phyloP scores from a whole-genome alignment of 2,797 vertebrate species.

The Acropternis orthonyx region DNA sequence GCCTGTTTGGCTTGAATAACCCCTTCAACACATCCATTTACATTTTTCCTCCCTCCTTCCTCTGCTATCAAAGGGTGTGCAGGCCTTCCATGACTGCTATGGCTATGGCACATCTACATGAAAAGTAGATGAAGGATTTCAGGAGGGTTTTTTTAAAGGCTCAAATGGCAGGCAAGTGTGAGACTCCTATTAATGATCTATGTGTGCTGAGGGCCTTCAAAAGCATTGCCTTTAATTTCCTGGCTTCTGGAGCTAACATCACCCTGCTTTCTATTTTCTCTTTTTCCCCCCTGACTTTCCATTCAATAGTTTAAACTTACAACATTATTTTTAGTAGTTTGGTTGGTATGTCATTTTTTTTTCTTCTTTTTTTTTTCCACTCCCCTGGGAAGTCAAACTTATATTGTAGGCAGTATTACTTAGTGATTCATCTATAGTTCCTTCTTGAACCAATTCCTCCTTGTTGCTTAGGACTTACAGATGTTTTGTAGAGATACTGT shows the following conservation, averaged over 20 bases:
- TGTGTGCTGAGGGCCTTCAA: neutral
- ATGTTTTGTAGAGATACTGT: conserved; percentile 67
- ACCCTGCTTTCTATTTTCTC: neutral
- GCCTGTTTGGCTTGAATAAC: neutral
- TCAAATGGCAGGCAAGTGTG: neutral
- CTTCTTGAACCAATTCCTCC: conserved; percentile 4
- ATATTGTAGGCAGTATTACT: neutral
- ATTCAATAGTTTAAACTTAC: neutral
- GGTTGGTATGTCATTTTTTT: neutral
- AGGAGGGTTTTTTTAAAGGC: neutral
- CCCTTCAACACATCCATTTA: neutral
- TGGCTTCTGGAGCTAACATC: neutral
- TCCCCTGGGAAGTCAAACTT: neutral
- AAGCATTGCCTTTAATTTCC: neutral
- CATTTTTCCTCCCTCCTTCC: neutral
- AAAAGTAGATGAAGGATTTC: neutral
- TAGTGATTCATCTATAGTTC: neutral
- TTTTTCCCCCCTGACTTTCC: neutral
- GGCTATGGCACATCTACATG: neutral
- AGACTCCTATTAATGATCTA: neutral
- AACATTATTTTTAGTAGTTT: neutral
- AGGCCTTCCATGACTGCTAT: neutral
- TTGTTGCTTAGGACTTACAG: conserved; percentile 32
- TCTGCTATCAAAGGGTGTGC: neutral
- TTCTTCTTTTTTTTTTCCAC: neutral